Evolutionary conservation across 2,113 vertebrate species (phyloP), one percentile per base, ranked within the genome.

Genomic region (Aleadryas rufinucha): DNA sequence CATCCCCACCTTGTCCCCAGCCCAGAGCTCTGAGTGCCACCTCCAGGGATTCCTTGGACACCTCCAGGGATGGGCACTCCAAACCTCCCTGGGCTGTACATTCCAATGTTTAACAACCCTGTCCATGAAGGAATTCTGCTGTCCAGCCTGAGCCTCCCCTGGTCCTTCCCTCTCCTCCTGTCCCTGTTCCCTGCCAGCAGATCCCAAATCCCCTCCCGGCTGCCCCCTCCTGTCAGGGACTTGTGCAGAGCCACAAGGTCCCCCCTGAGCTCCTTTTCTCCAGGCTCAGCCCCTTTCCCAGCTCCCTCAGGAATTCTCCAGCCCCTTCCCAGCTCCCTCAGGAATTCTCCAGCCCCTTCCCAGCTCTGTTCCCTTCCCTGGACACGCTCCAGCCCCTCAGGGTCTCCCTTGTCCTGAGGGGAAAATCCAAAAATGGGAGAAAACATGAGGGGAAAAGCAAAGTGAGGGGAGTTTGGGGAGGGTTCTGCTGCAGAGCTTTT

Each of bases 21-120:
- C 31, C 10, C 54, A 37, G 39, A 78, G 74, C 64, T 0, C 74
- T 14, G 13, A 47, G 84, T 39, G 84, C 10, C 84, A 53, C 39
- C 2, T 10, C 63, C 63, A 69, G 45, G 10, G 0, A 0, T 53
- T 33, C 15, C 72, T 0, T 1, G 39, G 45, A 3, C 54, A 54
- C 47, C 54, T 30, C 19, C 56, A 77, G 72, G 84, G 72, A 22
- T 60, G 54, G 63, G 53, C 0, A 33, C 37, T 33, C 7, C 53
- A 54, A 24, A 3, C 19, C 54, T 39, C 41, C 74, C 84, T 54
- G 33, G 66, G 52, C 47, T 28, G 24, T 4, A 20, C 37, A 12
- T 65, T 6, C 49, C 76, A 64, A 7, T 0, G 15, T 10, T 27
- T 64, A 7, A 16, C 30, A 26, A 7, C 41, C 21, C 41, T 39